Base-by-base conservation (phyloP, 2,888 invertebrate genomes). In the Pristionchus fissidentatus region DNA sequence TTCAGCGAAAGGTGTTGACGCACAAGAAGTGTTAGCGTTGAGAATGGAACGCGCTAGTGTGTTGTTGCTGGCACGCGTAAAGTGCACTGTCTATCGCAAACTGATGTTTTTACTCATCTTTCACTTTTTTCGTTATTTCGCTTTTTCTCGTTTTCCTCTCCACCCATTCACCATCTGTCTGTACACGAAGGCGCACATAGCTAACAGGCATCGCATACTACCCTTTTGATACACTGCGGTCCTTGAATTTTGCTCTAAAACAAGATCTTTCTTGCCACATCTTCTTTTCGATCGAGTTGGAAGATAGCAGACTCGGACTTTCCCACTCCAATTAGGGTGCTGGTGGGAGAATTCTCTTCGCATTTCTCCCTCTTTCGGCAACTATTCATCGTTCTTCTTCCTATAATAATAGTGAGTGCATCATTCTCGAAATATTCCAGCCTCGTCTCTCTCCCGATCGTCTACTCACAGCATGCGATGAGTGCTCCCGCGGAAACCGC, bases 401-500 rank as follows among this genome's bases (percentile, higher is more conserved):
- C n/a, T n/a, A n/a, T n/a, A n/a, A n/a, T n/a, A 38, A 66, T 38
- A 35, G 38, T 70, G 32, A 43, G 8, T 70, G n/a, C 70, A 70
- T 70, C 70, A 5, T 70, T 13, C 49, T 49, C 10, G 49, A 10
- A 10, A 49, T 49, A 13, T 10, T 49, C 32, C 75, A 49, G 75
- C 49, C 32, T 26, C 22, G 32, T 70, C 13, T n/a, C 70, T 22
- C 60, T 29, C 29, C 60, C 60, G 60, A 60, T 60, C 29, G 57
- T 0, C 57, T n/a, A 57, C 26, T 57, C 57, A 57, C 57, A 77
- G 29, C 46, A 79, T 79, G 79, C 79, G 41, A 79, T 79, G 79
- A 79, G 55, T 29, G 57, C 79, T 35, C 55, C 57, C n/a, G 26
- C 79, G 57, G 55, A 55, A 5, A 87, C 84, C 38, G 85, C 86